Percentiles rank a stretch among this genome's conserved stretches.
These are phyloP conservation scores for Lobophora halterata DNA, from an alignment of 2,888 invertebrate genomes.

Conservation along the genomic window DNA sequence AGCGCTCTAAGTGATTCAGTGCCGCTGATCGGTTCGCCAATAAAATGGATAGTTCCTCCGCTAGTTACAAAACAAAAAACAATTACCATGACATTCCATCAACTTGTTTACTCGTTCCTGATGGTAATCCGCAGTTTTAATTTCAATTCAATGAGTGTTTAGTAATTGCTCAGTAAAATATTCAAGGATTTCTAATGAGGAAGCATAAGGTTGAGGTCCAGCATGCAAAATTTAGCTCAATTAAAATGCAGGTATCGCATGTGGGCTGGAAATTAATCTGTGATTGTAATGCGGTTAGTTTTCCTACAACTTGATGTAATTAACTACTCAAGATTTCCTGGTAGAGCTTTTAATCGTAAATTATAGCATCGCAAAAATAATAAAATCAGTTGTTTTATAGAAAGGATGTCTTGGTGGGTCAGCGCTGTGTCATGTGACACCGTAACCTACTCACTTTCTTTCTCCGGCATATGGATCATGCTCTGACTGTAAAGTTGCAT, in stretches of 20 bases:
- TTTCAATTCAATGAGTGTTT: slow-evolving; percentile 18
- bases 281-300: neutral
- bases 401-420: slow-evolving; percentile 10
- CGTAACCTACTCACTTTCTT: slow-evolving; percentile 79
- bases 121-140: slow-evolving; percentile 18
- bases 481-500: slow-evolving; percentile 85
- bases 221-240: slow-evolving; percentile 12
- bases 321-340: slow-evolving; percentile 11
- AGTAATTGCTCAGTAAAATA: slow-evolving; percentile 14
- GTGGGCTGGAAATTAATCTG: neutral
- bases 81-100: slow-evolving; percentile 6
- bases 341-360: neutral
- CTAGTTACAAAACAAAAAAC: slow-evolving; percentile 46
- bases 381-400: neutral
- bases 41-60: slow-evolving; percentile 83
- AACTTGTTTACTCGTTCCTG: slow-evolving; percentile 9
- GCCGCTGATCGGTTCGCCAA: slow-evolving; percentile 91
- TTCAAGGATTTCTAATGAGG: slow-evolving; percentile 22
- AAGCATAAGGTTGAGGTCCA: slow-evolving; percentile 6
- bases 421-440: slow-evolving; percentile 34
- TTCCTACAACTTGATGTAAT: slow-evolving; percentile 5
- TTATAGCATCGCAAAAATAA: too few species aligned
- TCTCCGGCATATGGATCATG: slow-evolving; percentile 84
- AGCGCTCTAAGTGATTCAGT: slow-evolving; percentile 85
- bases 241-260: slow-evolving; percentile 7